phyloP scores from a whole-genome alignment of 1,140 invertebrate genomes.

The Ostrea edulis region DNA sequence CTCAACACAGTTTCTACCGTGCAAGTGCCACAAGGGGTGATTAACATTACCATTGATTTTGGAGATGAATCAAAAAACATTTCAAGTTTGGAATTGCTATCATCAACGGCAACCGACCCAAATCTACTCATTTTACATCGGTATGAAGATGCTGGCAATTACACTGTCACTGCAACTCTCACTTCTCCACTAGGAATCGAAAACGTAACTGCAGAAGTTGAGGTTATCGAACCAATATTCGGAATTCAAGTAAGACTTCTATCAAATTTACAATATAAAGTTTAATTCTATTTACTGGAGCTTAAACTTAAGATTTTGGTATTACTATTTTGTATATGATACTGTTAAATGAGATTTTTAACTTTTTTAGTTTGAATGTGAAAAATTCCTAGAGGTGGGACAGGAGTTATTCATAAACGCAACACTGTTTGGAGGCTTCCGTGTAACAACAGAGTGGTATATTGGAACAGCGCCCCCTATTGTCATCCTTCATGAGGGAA shows the following conservation, averaged over 20 bases:
- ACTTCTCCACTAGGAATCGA: background rate
- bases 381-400: background rate
- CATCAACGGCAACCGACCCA: background rate
- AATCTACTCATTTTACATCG: background rate
- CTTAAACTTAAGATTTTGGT: background rate
- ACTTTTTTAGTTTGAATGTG: background rate
- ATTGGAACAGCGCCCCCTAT: background rate
- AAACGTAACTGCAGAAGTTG: background rate
- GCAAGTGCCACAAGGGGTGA: background rate
- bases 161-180: background rate
- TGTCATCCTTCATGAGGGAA: background rate
- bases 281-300: background rate
- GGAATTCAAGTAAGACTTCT: background rate
- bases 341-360: background rate
- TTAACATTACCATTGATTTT: background rate
- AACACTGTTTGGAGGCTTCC: background rate
- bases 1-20: background rate
- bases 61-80: background rate
- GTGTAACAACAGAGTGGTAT: background rate
- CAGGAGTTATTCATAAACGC: background rate
- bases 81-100: background rate
- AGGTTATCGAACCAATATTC: conserved; percentile 15
- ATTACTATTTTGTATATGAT: background rate
- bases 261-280: too few relatives aligned
- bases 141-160: background rate